Conservation (phyloP, 2,797 vertebrate species). For the Eulemur albifrons region DNA sequence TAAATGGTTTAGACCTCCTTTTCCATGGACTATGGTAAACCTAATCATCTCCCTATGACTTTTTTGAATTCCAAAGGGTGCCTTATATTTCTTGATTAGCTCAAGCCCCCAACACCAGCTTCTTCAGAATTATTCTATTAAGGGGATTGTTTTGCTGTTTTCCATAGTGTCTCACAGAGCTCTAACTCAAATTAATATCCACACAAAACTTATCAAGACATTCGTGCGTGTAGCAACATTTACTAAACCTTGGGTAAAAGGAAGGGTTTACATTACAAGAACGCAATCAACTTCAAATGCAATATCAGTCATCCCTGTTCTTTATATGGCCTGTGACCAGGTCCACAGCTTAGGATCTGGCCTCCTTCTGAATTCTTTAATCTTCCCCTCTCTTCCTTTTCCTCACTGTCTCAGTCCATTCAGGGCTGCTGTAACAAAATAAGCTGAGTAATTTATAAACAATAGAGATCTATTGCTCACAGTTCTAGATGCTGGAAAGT, state of each 20-base stretch:
- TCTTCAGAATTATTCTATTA: slow-evolving; percentile 31
- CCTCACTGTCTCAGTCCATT: not conserved
- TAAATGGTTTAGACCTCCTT: not conserved
- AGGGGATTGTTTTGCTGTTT: not conserved
- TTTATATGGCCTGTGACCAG: not conserved
- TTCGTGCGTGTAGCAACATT: not conserved
- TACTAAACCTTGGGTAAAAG: not conserved
- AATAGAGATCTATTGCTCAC: not conserved
- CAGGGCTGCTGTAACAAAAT: not conserved
- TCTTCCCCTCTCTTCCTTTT: not conserved
- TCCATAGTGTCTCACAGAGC: not conserved
- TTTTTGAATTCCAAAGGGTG: not conserved
- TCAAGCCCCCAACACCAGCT: not conserved
- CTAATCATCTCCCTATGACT: not conserved
- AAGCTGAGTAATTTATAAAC: not conserved
- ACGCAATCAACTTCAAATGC: not conserved
- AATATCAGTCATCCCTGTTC: not conserved
- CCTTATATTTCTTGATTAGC: slow-evolving; percentile 42
- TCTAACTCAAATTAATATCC: not conserved
- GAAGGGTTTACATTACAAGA: not conserved
- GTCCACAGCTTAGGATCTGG: not conserved
- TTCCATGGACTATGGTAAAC: not conserved
- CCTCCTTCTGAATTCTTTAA: not conserved
- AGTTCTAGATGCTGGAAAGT: not conserved
- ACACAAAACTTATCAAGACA: not conserved